These are phyloP conservation scores for Eciton burchellii DNA, from an alignment of 1,140 invertebrate species.

Conservation along the genomic window DNA sequence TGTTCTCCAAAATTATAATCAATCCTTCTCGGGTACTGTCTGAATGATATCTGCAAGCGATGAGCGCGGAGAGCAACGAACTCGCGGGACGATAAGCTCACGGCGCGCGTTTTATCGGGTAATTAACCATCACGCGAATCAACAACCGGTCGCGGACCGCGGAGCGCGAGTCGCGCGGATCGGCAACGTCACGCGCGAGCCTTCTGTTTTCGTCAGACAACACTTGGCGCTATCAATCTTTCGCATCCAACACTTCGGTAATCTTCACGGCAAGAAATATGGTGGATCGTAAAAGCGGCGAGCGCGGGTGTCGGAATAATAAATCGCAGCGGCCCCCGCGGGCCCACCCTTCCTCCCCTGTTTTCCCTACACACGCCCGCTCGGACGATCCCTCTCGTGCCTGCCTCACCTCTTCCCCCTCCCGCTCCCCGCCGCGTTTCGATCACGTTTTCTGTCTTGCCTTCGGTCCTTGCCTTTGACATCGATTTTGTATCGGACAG, in stretches of 20 bases:
- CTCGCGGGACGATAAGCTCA: background rate
- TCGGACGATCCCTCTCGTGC: background rate
- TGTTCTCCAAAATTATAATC: conserved; percentile 3
- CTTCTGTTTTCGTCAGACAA: conserved; percentile 38
- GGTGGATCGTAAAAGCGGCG: conserved; percentile 50
- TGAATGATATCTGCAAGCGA: background rate
- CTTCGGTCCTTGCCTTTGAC: conserved; percentile 72
- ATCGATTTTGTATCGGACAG: conserved; percentile 78
- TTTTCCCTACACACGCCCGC: conserved; percentile 40
- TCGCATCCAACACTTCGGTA: conserved; percentile 46
- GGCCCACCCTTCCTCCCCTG: conserved; percentile 26
- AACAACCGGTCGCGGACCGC: conserved; percentile 41
- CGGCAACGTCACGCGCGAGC: conserved; percentile 16
- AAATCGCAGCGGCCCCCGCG: conserved; percentile 58
- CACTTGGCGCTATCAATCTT: conserved; percentile 45
- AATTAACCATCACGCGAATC: conserved; percentile 41
- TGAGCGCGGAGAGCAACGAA: background rate
- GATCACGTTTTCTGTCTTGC: conserved; percentile 62
- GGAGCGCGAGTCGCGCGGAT: conserved; percentile 14
- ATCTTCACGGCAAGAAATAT: conserved; percentile 66
- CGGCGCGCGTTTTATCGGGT: conserved; percentile 37
- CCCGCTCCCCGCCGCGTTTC: conserved; percentile 59
- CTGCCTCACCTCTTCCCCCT: background rate
- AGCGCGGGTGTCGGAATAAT: conserved; percentile 66
- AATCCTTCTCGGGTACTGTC: background rate